A percentile compares a stretch with the other conserved stretches of the same genome.
Evolutionary conservation across 2,113 vertebrate genomes (phyloP).

Genomic region (Saimiri boliviensis): DNA sequence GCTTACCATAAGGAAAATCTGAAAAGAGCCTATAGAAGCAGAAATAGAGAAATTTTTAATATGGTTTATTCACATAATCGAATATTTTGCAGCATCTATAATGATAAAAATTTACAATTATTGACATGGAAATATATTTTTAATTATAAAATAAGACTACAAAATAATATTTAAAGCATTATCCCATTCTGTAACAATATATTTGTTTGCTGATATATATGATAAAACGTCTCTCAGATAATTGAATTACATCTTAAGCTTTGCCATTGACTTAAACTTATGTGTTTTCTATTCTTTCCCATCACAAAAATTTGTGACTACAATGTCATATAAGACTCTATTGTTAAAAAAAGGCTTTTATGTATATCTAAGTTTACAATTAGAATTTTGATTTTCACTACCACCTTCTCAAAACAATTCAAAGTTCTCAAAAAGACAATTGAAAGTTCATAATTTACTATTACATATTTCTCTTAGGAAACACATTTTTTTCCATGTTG

Average conservation of each 20-base stretch:
- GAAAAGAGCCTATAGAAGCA: not conserved
- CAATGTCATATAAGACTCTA: not conserved
- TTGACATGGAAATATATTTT: not conserved
- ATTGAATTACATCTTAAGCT: not conserved
- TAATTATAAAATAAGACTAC: not conserved
- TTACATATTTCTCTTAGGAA: not conserved
- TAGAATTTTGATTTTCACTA: not conserved
- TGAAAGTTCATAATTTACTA: not conserved
- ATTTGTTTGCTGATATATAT: not conserved
- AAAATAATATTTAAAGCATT: not conserved
- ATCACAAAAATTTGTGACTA: not conserved
- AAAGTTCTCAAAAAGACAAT: not conserved
- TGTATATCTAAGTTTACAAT: not conserved
- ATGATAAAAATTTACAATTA: not conserved
- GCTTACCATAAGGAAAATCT: not conserved
- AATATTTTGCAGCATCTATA: not conserved
- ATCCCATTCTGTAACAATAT: not conserved
- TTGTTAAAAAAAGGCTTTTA: not conserved
- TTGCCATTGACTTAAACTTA: not conserved
- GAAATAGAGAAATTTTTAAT: not conserved
- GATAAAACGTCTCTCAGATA: not conserved
- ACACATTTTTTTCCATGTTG: not conserved
- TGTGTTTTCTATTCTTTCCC: not conserved
- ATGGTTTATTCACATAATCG: not conserved
- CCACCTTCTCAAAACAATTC: not conserved